Base-by-base conservation (phyloP, 2,888 invertebrate genomes). In the Polydrusus pterygomalis region DNA sequence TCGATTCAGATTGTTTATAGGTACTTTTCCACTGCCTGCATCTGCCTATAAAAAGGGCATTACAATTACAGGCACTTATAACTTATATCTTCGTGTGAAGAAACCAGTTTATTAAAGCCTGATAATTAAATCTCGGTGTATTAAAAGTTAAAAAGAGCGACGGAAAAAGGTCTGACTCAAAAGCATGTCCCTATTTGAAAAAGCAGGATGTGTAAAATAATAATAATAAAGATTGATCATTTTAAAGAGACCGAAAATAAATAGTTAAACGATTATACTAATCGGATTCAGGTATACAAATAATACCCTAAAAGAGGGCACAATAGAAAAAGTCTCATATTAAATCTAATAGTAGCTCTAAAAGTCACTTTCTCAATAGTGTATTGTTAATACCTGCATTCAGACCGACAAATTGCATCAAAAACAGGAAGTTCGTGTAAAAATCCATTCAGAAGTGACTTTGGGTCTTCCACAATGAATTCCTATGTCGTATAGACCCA, bases 361-460 rank as follows among this genome's bases (percentile, higher is more conserved):
- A 86, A 87, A 87, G 87, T 86, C 87, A 86, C 81, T 80, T 81
- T 81, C 81, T 84, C 83, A 84, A 85, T 83, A 83, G 85, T 83
- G 82, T 70, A 87, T 87, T 87, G 87, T 87, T 86, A 85, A 84
- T 85, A 78, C 81, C 80, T 71, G 83, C 84, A 85, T 85, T 86
- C 85, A 86, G 85, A 82, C 83, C 85, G 87, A 87, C 87, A 87
- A 87, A 87, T 87, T 87, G 87, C 87, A 87, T 87, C 86, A 86
- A 87, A 87, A 87, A 87, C 87, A 87, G 87, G 87, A 87, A 87
- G 87, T 87, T 85, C 86, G 85, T 87, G 86, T 87, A 87, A 86
- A 86, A 85, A 85, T 86, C 86, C 85, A 86, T 81, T 80, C 70
- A 79, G 72, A 82, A 82, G 81, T 83, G 85, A 85, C 85, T 86